Percentiles rank a stretch among this genome's conserved stretches.
Conservation (phyloP, 2,888 invertebrate species). For the Dolomedes plantarius region DNA sequence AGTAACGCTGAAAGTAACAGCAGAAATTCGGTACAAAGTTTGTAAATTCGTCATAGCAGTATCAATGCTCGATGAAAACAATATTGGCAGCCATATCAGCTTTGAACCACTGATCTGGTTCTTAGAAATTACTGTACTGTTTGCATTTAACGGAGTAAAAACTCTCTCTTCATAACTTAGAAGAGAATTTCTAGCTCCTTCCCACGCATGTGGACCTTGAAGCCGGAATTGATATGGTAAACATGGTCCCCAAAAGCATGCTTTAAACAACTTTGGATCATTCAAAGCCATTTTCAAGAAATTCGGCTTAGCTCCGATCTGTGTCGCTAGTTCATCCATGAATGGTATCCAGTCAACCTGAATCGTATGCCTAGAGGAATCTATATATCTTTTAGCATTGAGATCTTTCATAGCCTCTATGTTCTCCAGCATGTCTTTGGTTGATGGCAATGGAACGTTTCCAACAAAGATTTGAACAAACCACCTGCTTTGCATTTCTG, state of each 20-base stretch:
- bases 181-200: conserved; percentile 78
- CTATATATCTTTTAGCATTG: conserved; percentile 85
- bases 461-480: conserved; percentile 79
- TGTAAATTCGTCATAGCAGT: too few relatives aligned
- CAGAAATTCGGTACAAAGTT: too few relatives aligned
- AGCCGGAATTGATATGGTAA: conserved; percentile 77
- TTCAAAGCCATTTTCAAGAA: conserved; percentile 75
- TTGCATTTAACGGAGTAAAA: conserved; percentile 35
- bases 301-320: conserved; percentile 77
- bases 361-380: conserved; percentile 78
- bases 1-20: too few relatives aligned
- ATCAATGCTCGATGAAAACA: too few relatives aligned
- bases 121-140: too few relatives aligned
- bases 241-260: conserved; percentile 75
- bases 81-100: too few relatives aligned
- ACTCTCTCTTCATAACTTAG: conserved; percentile 74
- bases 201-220: conserved; percentile 77
- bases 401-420: conserved; percentile 81
- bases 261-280: conserved; percentile 74
- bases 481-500: conserved; percentile 85
- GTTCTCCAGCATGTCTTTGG: conserved; percentile 82
- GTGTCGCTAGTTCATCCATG: conserved; percentile 78
- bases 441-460: conserved; percentile 81
- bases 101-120: too few relatives aligned
- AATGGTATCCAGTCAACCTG: conserved; percentile 73